These are phyloP conservation scores for Alloplasta piceator DNA, from an alignment of 2,888 invertebrate species.

Conservation along the genomic window DNA sequence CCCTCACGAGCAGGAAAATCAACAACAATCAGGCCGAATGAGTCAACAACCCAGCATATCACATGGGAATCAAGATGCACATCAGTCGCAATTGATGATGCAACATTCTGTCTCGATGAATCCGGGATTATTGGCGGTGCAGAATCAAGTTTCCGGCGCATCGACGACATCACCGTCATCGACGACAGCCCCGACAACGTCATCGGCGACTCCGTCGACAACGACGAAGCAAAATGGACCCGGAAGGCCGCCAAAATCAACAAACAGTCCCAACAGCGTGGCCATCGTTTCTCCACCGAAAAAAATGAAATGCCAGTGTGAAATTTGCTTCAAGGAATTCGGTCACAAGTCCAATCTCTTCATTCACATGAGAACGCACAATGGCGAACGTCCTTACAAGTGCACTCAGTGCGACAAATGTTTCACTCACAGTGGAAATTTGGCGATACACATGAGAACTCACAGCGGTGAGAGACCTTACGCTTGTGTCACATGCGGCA, in stretches of 20 bases:
- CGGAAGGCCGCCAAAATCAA: conserved; percentile 77
- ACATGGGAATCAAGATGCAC: not conserved
- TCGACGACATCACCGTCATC: not conserved
- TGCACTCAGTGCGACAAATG: conserved; percentile 82
- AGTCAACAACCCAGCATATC: conserved; percentile 1
- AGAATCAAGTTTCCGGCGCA: conserved; percentile 9
- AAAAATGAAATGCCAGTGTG: conserved; percentile 81
- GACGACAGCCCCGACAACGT: conserved; percentile 28
- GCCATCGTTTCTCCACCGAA: conserved; percentile 66
- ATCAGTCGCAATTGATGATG: conserved; percentile 56
- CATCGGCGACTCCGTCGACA: conserved; percentile 25
- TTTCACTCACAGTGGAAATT: conserved; percentile 82
- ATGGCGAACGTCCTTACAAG: conserved; percentile 82
- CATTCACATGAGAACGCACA: conserved; percentile 82
- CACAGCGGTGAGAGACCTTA: conserved; percentile 82
- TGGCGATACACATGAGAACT: conserved; percentile 82
- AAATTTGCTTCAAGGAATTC: conserved; percentile 82
- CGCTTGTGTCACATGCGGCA: conserved; percentile 81
- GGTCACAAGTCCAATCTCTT: conserved; percentile 82
- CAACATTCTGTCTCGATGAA: conserved; percentile 68
- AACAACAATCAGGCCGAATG: conserved; percentile 28
- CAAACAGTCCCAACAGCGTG: conserved; percentile 15
- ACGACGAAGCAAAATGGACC: conserved; percentile 75
- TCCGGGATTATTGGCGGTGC: conserved; percentile 50
- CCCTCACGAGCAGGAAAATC: conserved; percentile 42